phyloP scores from a whole-genome alignment of 2,888 invertebrate genomes.

The Tipula helvola region DNA sequence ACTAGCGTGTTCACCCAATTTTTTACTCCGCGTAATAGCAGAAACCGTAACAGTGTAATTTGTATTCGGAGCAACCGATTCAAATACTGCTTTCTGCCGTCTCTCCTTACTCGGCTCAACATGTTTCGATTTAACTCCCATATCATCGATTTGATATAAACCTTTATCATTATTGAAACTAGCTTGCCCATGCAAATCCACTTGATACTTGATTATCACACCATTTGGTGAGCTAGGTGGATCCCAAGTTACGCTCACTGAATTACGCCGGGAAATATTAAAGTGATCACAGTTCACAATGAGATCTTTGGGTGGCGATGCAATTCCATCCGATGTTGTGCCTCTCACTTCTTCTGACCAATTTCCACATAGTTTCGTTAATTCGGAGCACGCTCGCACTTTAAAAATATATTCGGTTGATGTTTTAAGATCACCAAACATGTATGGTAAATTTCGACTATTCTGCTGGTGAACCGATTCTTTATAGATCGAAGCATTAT shows the following conservation, averaged over 20 bases:
- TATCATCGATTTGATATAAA: constrained; percentile 38
- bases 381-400: constrained; percentile 70
- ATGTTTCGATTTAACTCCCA: constrained; percentile 46
- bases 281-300: constrained; percentile 52
- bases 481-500: constrained; percentile 37
- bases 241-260: constrained; percentile 59
- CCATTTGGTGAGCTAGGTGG: constrained; percentile 63
- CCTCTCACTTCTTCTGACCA: constrained; percentile 69
- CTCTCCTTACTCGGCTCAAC: constrained; percentile 39
- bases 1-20: constrained; percentile 53
- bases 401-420: constrained; percentile 70
- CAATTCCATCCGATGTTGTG: constrained; percentile 70
- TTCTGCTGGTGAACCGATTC: constrained; percentile 54
- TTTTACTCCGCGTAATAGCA: constrained; percentile 63
- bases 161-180: constrained; percentile 42
- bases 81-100: constrained; percentile 40
- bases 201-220: constrained; percentile 63
- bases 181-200: constrained; percentile 44
- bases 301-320: constrained; percentile 59
- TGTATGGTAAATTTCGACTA: constrained; percentile 53
- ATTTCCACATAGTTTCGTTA: constrained; percentile 59
- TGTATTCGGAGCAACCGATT: constrained; percentile 67
- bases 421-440: constrained; percentile 62
- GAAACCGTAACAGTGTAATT: constrained; percentile 68
- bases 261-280: constrained; percentile 39